Evolutionary conservation across 2,797 vertebrate genomes (phyloP), one percentile per base, ranked within the genome.

Genomic region (Enoplosus armatus): DNA sequence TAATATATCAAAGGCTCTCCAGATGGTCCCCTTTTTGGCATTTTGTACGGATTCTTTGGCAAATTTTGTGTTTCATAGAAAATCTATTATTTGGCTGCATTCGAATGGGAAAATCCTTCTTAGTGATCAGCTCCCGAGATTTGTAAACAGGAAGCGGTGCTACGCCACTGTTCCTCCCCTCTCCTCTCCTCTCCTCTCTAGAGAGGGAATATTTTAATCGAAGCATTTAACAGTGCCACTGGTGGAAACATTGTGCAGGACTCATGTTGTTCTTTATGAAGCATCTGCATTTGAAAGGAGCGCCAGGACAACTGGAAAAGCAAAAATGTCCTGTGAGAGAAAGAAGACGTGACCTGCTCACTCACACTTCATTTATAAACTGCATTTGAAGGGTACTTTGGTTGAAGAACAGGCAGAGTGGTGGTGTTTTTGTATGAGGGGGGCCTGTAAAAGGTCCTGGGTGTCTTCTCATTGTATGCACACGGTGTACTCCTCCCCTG

Each of bases 21-120:
- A 87, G 75, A 84, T 73, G 75, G 58, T 76, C 54, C 65, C 11
- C 41, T 60, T 54, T 63, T 55, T 54, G 24, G 8, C 41, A 68
- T 69, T 60, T 45, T 45, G 27, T 5, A 22, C 56, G 55, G 50
- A 56, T 33, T 64, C 45, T 9, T 22, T 26, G 75, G 50, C 50
- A 79, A 72, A 51, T 31, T 75, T 50, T 54, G 20, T 3, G 1
- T 64, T 33, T 69, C 26, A 48, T 39, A 65, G 33, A 65, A 79
- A 54, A 59, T 58, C 5, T 67, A 47, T 68, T 39, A 63, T 54
- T 53, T 41, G 39, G 56, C 51, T 15, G 54, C 20, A 72, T 56
- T 65, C 53, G 70, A 65, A 62, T 61, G n/a, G 70, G 31, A 56
- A 75, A 69, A 68, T 43, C 27, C 24, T 15, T 48, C 12, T 58